Evolutionary conservation across 2,797 vertebrate genomes (phyloP).

Genomic region (Emydoidea blandingii): DNA sequence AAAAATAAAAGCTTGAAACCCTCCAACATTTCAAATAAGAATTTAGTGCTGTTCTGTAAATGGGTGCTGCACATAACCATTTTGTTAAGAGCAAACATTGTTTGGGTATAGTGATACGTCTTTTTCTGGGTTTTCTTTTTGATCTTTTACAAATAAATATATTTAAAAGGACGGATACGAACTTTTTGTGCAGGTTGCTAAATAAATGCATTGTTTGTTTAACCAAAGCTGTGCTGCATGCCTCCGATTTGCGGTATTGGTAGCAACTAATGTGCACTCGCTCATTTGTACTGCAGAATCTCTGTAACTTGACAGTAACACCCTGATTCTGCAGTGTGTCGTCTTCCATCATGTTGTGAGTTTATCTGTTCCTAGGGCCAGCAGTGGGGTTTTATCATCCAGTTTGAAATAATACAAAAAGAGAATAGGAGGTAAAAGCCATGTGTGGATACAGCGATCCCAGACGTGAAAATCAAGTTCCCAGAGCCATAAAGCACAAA

Average conservation of each 20-base stretch:
- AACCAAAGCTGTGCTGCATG: not conserved
- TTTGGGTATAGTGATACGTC: not conserved
- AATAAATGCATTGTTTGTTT: not conserved
- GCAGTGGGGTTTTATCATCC: not conserved
- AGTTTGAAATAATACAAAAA: not conserved
- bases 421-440: not conserved
- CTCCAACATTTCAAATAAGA: not conserved
- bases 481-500: not conserved
- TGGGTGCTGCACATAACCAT: not conserved
- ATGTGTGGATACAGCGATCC: not conserved
- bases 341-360: not conserved
- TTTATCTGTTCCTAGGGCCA: not conserved
- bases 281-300: not conserved
- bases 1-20: not conserved
- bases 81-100: not conserved
- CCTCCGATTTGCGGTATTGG: not conserved
- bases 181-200: not conserved
- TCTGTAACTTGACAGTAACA: rapidly evolving
- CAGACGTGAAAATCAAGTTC: not conserved
- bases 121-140: not conserved
- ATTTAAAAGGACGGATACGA: not conserved
- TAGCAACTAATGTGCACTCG: not conserved
- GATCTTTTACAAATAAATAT: not conserved
- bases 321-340: not conserved
- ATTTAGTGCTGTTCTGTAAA: not conserved